These are phyloP conservation scores for Callorhinus ursinus DNA, from an alignment of 2,113 vertebrate genomes.

Conservation along the genomic window DNA sequence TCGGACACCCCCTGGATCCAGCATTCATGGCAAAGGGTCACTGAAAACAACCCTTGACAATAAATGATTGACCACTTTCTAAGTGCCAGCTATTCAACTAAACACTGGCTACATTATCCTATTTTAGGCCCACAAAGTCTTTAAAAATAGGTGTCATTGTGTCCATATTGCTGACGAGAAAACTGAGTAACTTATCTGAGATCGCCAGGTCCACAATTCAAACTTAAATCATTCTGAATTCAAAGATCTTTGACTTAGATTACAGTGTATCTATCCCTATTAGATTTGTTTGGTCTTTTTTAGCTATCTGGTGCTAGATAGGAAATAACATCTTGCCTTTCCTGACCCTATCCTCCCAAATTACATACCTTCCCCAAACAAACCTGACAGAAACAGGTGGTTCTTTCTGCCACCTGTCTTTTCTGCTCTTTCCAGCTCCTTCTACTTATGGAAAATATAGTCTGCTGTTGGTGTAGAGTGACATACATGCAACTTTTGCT, in stretches of 20 bases:
- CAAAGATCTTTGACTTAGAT: background rate
- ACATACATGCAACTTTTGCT: background rate
- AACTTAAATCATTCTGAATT: background rate
- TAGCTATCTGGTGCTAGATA: background rate
- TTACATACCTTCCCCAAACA: background rate
- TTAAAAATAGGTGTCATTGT: background rate
- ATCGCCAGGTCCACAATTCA: background rate
- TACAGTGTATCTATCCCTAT: background rate
- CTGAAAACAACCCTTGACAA: background rate
- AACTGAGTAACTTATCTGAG: background rate
- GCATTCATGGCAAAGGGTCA: background rate
- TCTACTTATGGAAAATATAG: background rate
- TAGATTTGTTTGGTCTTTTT: background rate
- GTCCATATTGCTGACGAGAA: background rate
- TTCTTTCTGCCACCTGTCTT: background rate
- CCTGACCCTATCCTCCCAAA: background rate
- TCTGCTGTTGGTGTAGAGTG: background rate
- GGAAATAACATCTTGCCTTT: background rate
- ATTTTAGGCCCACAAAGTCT: background rate
- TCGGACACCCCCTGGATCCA: background rate
- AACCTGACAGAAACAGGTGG: background rate
- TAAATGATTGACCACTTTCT: background rate
- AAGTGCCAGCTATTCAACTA: background rate
- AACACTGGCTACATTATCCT: background rate
- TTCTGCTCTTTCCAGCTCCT: background rate